A percentile compares a stretch with the other conserved stretches of the same genome.
These are phyloP conservation scores for Phrynosoma blainvillii DNA, from an alignment of 2,113 vertebrate genomes.

Conservation along the genomic window DNA sequence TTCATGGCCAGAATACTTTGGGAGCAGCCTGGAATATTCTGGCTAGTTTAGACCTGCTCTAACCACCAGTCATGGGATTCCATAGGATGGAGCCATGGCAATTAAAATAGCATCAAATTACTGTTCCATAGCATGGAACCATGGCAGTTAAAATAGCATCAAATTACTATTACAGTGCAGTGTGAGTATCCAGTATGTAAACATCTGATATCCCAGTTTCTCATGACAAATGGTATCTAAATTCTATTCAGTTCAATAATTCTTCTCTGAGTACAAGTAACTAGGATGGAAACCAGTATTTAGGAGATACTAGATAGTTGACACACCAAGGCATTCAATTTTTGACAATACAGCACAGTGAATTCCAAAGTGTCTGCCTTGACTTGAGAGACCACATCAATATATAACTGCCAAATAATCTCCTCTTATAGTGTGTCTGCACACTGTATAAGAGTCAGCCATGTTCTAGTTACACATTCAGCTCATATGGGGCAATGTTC, in stretches of 20 bases:
- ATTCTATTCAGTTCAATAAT: background rate
- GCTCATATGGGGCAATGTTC: background rate
- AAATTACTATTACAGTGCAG: too few species aligned
- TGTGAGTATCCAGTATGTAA: too few species aligned
- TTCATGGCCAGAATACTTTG: too few species aligned
- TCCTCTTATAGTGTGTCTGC: background rate
- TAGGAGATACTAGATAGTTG: background rate
- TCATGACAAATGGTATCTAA: background rate
- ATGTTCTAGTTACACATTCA: background rate
- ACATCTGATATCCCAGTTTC: background rate
- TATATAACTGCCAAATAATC: background rate
- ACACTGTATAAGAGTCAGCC: background rate
- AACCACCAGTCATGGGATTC: too few species aligned
- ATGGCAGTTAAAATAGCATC: too few species aligned
- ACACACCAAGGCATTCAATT: background rate
- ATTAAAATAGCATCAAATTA: too few species aligned
- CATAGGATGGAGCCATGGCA: too few species aligned
- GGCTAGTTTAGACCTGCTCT: too few species aligned
- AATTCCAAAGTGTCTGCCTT: background rate
- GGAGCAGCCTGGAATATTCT: too few species aligned
- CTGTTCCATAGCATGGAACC: too few species aligned
- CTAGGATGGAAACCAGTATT: background rate
- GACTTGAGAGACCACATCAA: background rate
- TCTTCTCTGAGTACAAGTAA: background rate
- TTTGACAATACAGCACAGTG: background rate